phyloP scores from a whole-genome alignment of 2,888 invertebrate species.

The Epinotia ramella region DNA sequence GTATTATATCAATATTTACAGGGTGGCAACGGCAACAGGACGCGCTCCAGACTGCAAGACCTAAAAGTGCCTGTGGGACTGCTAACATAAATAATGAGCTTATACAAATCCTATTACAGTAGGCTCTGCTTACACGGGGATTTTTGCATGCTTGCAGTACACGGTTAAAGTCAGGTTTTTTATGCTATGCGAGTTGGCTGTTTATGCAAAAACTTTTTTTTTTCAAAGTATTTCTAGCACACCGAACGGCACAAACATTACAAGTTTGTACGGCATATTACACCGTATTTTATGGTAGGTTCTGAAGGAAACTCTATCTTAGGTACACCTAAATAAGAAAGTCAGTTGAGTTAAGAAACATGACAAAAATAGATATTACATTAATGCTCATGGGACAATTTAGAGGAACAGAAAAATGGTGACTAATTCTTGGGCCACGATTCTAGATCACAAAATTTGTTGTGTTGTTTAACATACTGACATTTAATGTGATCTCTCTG shows the following conservation, averaged over 20 bases:
- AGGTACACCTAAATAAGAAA: no score
- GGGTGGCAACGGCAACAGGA: constrained; percentile 31
- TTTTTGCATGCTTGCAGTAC: constrained; percentile 46
- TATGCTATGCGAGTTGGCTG: neutral
- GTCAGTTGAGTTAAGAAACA: no score
- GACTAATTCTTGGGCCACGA: no score
- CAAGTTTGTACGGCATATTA: no score
- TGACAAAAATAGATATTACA: no score
- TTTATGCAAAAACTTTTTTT: constrained; percentile 1
- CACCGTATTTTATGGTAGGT: no score
- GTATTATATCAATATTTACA: constrained; percentile 27
- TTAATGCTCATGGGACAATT: no score
- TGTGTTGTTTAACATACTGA: no score
- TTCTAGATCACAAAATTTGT: no score
- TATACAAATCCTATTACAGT: constrained; percentile 59
- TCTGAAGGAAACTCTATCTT: no score
- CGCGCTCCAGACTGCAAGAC: constrained; percentile 37
- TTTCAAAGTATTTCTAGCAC: neutral
- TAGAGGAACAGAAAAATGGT: no score
- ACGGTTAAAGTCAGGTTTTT: constrained; percentile 46
- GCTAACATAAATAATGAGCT: constrained; percentile 55
- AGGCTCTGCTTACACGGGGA: constrained; percentile 54
- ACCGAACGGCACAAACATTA: neutral
- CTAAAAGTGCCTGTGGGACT: constrained; percentile 43
- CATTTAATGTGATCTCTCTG: no score